Percentiles rank a stretch among this genome's conserved stretches.
These are phyloP conservation scores for Chorisops tibialis DNA, from an alignment of 2,888 invertebrate species.

Conservation along the genomic window DNA sequence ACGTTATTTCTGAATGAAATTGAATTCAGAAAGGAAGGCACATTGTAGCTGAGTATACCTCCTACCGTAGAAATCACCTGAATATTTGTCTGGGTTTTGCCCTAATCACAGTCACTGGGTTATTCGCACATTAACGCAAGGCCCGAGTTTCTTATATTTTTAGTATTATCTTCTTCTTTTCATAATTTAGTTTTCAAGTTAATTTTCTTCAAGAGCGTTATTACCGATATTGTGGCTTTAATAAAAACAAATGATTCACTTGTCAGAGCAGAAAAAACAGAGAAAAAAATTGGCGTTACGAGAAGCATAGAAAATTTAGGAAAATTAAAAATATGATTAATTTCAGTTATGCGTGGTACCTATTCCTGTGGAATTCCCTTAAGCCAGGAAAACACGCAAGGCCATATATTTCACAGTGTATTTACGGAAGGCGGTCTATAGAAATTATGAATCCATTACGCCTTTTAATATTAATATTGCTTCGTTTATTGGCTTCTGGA, in stretches of 20 bases:
- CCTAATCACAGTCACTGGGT: neutral
- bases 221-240: constrained; percentile 7
- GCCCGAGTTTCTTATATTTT: neutral
- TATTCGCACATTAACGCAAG: constrained; percentile 17
- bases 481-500: too few relatives aligned
- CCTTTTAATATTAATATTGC: too few relatives aligned
- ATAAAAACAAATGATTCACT: constrained; percentile 24
- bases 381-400: neutral
- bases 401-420: neutral
- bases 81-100: neutral
- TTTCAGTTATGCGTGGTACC: constrained; percentile 28
- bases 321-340: constrained; percentile 30
- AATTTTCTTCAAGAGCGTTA: constrained; percentile 18
- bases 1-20: constrained; percentile 16
- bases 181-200: constrained; percentile 10
- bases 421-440: constrained; percentile 4
- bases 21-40: constrained; percentile 12
- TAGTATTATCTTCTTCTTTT: too few relatives aligned
- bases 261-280: constrained; percentile 7
- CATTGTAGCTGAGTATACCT: constrained; percentile 1
- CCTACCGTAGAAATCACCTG: neutral
- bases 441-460: constrained; percentile 14
- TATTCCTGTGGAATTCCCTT: constrained; percentile 3
- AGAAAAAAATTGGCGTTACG: constrained; percentile 11
- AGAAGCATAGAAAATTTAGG: constrained; percentile 26